Base-by-base conservation (phyloP, 2,888 invertebrate genomes). In the Drosophila falleni region DNA sequence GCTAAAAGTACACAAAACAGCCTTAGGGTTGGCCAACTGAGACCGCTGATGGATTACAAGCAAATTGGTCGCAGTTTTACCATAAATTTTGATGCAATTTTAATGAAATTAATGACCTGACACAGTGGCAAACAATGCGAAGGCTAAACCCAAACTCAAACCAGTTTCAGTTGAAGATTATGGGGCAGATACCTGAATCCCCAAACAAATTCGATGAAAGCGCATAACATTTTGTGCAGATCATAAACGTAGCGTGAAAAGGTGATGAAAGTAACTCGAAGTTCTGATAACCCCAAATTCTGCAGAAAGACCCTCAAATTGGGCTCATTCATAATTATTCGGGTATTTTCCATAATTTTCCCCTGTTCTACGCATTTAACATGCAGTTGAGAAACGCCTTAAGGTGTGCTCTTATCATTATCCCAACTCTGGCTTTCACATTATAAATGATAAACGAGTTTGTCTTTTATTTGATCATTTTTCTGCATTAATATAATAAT, bases 31-130 rank as follows among this genome's bases (percentile, higher is more conserved):
- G 73, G 55, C 62, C 39, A 41, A 58, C 66, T 69, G 78, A 72
- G n/a, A 54, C 67, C 71, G 65, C 69, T 85, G 84, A 85, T 85
- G 87, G 85, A 85, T 85, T 87, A 84, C 85, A 82, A 54, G 78
- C 78, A 73, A 87, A 87, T 85, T 85, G 78, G 56, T 51, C 37
- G 50, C 64, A 54, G 26, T 50, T 61, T 50, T 55, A 11, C 67
- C 66, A 76, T 83, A 72, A 69, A 84, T 68, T 81, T 78, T 84
- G 76, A 87, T 87, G 84, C 80, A 74, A 70, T 87, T 85, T 87
- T 87, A 85, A 85, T 87, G 85, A 82, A 87, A 80, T 84, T 85
- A 84, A 87, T 80, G 85, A 68, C 54, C 71, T 79, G 80, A 55
- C 71, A 76, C 68, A 76, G 29, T 59, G 69, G 53, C 75, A 42